Evolutionary conservation across 2,888 invertebrate species (phyloP).

Genomic region (Phasia obesa): DNA sequence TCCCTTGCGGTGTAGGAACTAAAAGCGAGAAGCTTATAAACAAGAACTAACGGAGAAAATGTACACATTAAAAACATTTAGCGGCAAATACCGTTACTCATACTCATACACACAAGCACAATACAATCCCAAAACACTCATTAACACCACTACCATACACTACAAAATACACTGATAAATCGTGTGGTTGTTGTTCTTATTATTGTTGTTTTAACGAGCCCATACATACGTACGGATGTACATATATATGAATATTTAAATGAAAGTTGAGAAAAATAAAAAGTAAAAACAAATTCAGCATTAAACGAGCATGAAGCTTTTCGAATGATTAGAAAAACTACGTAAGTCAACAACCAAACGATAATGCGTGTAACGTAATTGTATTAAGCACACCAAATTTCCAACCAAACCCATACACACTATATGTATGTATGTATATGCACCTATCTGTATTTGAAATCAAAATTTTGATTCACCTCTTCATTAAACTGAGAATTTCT

Average conservation of each 20-base stretch:
- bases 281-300: background rate
- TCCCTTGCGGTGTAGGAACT: constrained; percentile 49
- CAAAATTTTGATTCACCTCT: no score
- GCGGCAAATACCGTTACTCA: constrained; percentile 54
- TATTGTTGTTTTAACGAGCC: constrained; percentile 10
- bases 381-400: constrained; percentile 29
- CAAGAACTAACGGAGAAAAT: constrained; percentile 47
- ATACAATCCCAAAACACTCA: constrained; percentile 16
- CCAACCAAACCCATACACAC: constrained; percentile 21
- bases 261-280: background rate
- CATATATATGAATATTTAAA: no score
- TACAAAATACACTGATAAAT: background rate
- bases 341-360: constrained; percentile 14
- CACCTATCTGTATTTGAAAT: no score
- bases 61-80: constrained; percentile 40
- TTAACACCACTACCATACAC: background rate
- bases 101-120: background rate
- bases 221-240: no score
- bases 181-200: background rate
- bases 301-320: constrained; percentile 23
- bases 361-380: constrained; percentile 40
- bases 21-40: constrained; percentile 38
- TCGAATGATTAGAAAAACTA: constrained; percentile 20
- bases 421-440: no score
- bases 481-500: background rate